A percentile compares a stretch with the other conserved stretches of the same genome.
phyloP scores from a whole-genome alignment of 2,888 invertebrate genomes.

The Lucinisca nassula region DNA sequence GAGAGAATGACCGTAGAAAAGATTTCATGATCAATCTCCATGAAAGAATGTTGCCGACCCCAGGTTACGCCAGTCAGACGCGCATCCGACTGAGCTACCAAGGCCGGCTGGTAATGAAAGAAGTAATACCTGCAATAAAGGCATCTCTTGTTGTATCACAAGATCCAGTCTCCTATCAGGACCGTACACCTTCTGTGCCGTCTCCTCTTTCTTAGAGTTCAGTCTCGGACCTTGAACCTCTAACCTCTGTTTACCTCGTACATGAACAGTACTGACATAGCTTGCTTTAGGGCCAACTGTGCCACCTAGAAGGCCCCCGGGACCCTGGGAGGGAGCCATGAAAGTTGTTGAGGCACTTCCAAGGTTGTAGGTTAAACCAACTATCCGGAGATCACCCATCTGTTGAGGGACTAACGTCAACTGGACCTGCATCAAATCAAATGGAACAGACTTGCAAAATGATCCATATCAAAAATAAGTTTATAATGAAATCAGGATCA shows the following conservation, averaged over 20 bases:
- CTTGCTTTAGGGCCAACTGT: slow-evolving; percentile 75
- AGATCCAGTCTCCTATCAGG: slow-evolving; percentile 92
- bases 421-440: slow-evolving; percentile 90
- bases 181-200: slow-evolving; percentile 89
- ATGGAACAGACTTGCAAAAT: too few species aligned
- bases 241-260: slow-evolving; percentile 88
- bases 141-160: slow-evolving; percentile 93
- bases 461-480: too few species aligned
- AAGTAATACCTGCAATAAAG: slow-evolving; percentile 95
- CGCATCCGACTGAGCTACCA: too few species aligned
- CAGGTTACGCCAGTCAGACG: too few species aligned
- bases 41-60: too few species aligned
- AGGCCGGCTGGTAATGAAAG: too few species aligned
- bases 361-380: slow-evolving; percentile 92
- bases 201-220: slow-evolving; percentile 89
- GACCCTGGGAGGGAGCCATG: slow-evolving; percentile 73
- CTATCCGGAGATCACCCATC: slow-evolving; percentile 92
- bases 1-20: too few species aligned
- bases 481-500: too few species aligned
- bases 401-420: slow-evolving; percentile 93
- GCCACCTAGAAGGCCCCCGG: slow-evolving; percentile 51
- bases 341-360: slow-evolving; percentile 75
- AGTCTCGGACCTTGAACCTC: slow-evolving; percentile 90
- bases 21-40: too few species aligned
- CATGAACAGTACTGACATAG: slow-evolving; percentile 81